phyloP scores from a whole-genome alignment of 2,888 invertebrate genomes.

The Rhagium mordax region DNA sequence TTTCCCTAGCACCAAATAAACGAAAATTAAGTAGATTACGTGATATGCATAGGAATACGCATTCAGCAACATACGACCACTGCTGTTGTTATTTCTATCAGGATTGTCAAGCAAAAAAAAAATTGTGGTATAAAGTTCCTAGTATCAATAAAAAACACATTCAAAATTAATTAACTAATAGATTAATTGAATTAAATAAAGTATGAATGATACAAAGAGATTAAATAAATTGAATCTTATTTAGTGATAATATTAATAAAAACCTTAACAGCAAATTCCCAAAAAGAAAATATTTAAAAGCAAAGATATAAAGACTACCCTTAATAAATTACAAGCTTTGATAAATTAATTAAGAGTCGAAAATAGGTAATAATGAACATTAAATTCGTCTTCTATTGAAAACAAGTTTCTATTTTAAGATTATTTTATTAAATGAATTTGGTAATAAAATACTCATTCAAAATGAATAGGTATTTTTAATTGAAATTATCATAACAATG shows the following conservation, averaged over 20 bases:
- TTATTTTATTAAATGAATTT: background rate
- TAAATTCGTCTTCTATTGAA: background rate
- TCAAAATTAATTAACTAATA: background rate
- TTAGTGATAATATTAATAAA: background rate
- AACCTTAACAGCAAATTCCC: background rate
- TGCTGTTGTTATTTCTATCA: too few species aligned
- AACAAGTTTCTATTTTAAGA: background rate
- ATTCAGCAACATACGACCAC: too few species aligned
- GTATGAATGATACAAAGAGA: background rate
- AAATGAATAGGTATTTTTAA: background rate
- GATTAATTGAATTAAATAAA: background rate
- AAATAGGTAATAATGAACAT: background rate
- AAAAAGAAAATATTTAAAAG: background rate
- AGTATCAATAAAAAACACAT: too few species aligned
- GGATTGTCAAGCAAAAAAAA: too few species aligned
- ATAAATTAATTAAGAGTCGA: background rate
- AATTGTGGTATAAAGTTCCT: too few species aligned
- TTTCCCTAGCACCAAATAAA: too few species aligned
- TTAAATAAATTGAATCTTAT: background rate
- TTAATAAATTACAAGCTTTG: background rate
- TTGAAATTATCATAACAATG: background rate
- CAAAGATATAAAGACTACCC: background rate
- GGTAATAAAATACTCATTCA: background rate
- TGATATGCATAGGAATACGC: too few species aligned
- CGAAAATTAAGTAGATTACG: too few species aligned